These are phyloP conservation scores for Dermatemys mawii DNA, from an alignment of 2,113 vertebrate species.

Conservation along the genomic window DNA sequence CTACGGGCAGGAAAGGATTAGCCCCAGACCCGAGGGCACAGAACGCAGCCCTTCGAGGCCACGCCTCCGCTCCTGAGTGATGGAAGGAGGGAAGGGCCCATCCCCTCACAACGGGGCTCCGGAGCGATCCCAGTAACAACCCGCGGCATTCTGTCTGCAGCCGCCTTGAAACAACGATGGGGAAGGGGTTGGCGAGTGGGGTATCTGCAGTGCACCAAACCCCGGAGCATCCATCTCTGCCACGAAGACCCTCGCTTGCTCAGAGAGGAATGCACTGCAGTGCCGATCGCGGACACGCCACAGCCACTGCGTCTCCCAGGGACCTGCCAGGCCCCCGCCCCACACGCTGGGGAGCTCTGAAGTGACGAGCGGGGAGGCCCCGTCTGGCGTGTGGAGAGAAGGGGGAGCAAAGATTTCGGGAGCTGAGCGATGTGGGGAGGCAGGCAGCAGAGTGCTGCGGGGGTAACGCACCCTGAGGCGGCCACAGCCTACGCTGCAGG, in stretches of 20 bases:
- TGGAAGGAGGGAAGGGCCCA: no score
- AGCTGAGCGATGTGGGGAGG: not conserved
- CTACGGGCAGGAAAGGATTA: no score
- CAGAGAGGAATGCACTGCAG: not conserved
- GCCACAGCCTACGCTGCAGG: not conserved
- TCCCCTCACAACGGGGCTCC: no score
- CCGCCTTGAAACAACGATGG: not conserved
- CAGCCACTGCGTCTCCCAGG: not conserved
- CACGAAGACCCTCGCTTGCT: no score
- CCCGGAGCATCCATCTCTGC: not conserved
- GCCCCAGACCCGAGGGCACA: no score
- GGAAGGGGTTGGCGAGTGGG: not conserved
- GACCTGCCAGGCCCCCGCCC: not conserved
- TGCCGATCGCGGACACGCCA: not conserved
- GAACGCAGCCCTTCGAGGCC: no score
- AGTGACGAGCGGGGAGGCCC: not conserved
- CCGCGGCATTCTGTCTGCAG: not conserved
- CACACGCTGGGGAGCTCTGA: not conserved
- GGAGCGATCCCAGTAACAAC: not conserved
- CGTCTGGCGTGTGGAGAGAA: not conserved
- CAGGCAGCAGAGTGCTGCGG: not conserved
- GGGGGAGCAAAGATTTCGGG: not conserved
- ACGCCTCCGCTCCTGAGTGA: no score
- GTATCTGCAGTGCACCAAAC: not conserved
- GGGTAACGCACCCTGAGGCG: rapidly evolving